These are phyloP conservation scores for Scleropages formosus DNA, from an alignment of 2,797 vertebrate genomes.

Conservation along the genomic window DNA sequence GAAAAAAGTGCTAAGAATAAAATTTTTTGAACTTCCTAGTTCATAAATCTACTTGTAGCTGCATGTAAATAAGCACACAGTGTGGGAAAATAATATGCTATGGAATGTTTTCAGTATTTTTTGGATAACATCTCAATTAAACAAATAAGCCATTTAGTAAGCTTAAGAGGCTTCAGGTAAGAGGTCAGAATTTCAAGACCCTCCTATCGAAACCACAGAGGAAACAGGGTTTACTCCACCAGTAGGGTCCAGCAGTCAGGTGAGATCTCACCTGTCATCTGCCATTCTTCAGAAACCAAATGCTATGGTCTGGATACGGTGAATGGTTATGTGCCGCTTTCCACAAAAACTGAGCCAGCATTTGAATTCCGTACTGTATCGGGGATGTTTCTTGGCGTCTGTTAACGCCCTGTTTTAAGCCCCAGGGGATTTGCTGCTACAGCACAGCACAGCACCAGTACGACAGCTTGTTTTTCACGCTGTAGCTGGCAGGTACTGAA, in stretches of 20 bases:
- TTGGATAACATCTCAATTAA: slow-evolving; percentile 9
- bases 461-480: background rate
- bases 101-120: too few relatives aligned
- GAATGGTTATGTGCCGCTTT: too few relatives aligned
- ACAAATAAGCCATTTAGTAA: background rate
- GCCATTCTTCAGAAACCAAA: too few relatives aligned
- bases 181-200: too few relatives aligned
- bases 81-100: background rate
- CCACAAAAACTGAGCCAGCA: background rate
- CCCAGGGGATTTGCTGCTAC: background rate
- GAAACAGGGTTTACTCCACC: too few relatives aligned
- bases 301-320: too few relatives aligned
- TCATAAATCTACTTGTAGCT: background rate
- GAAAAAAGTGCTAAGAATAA: background rate
- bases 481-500: background rate
- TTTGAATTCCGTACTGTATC: background rate
- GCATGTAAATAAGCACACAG: background rate
- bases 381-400: slow-evolving; percentile 12
- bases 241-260: too few relatives aligned
- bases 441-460: background rate
- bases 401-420: slow-evolving; percentile 4
- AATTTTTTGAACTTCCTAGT: background rate
- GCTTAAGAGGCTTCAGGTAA: too few relatives aligned
- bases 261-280: too few relatives aligned
- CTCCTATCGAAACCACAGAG: too few relatives aligned